Percentiles rank a stretch among this genome's conserved stretches.
Evolutionary conservation across 2,888 invertebrate genomes (phyloP).

Genomic region (Lutraria lutraria): DNA sequence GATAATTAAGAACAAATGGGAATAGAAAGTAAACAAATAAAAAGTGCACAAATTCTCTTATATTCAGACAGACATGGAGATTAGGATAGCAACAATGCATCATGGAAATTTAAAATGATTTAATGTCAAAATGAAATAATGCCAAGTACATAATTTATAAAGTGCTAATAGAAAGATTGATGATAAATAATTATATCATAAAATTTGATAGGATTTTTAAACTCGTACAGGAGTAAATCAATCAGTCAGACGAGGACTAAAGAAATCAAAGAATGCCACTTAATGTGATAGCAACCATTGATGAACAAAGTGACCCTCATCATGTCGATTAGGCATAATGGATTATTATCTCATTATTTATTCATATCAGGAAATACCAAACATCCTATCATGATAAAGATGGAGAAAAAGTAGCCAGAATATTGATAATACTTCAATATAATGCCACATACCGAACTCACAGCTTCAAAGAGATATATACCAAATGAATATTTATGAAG

Average conservation of each 20-base stretch:
- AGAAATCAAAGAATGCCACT: too few relatives aligned
- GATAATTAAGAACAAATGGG: too few relatives aligned
- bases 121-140: too few relatives aligned
- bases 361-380: constrained; percentile 7
- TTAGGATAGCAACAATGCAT: too few relatives aligned
- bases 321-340: not conserved
- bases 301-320: not conserved
- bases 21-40: too few relatives aligned
- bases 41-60: too few relatives aligned
- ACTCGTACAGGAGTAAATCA: not conserved
- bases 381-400: not conserved
- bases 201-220: not conserved
- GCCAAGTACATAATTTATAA: too few relatives aligned
- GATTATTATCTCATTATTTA: constrained; percentile 2
- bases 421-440: not conserved
- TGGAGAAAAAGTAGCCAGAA: not conserved
- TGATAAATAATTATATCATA: not conserved
- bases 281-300: not conserved
- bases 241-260: not conserved
- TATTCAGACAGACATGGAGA: too few relatives aligned
- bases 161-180: too few relatives aligned
- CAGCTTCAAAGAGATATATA: constrained; percentile 26
- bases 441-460: constrained; percentile 36
- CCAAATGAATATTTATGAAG: constrained; percentile 41
- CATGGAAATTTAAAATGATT: too few relatives aligned